A percentile compares a stretch with the other conserved stretches of the same genome.
Evolutionary conservation across 2,888 invertebrate species (phyloP).

Genomic region (Synanthedon myopaeformis): DNA sequence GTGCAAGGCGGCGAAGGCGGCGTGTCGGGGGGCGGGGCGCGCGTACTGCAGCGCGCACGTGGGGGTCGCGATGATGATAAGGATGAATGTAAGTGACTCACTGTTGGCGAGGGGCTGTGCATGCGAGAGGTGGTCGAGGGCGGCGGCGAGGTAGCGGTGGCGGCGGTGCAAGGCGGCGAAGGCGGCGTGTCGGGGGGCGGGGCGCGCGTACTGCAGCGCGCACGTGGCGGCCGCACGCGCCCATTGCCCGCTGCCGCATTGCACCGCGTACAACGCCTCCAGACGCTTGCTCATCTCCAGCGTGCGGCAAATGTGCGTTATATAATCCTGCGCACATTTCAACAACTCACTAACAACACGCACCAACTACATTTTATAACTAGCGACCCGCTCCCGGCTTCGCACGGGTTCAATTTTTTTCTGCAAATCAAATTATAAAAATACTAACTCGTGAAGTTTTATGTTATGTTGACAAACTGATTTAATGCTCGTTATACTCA

Average conservation of each 20-base stretch:
- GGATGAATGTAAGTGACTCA: conserved; percentile 16
- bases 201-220: conserved; percentile 78
- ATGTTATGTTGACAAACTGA: no score
- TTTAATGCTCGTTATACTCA: no score
- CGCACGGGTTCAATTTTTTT: no score
- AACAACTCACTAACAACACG: background rate
- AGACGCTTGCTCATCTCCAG: conserved; percentile 76
- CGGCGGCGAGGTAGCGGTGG: conserved; percentile 69
- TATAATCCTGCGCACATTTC: conserved; percentile 59
- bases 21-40: conserved; percentile 49
- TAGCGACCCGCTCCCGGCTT: background rate
- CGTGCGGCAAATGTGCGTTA: conserved; percentile 77
- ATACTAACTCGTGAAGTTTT: no score
- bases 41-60: conserved; percentile 82
- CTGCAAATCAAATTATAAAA: no score
- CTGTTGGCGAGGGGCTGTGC: conserved; percentile 39
- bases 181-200: conserved; percentile 11
- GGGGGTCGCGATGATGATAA: conserved; percentile 70
- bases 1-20: no score
- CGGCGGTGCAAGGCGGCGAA: conserved; percentile 64
- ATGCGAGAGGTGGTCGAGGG: conserved; percentile 75
- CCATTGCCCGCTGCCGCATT: conserved; percentile 78
- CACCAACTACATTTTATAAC: background rate
- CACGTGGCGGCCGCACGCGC: conserved; percentile 85
- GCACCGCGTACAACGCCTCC: conserved; percentile 80